Conservation (phyloP, 2,888 invertebrate species). For the Loripinus fragilis region DNA sequence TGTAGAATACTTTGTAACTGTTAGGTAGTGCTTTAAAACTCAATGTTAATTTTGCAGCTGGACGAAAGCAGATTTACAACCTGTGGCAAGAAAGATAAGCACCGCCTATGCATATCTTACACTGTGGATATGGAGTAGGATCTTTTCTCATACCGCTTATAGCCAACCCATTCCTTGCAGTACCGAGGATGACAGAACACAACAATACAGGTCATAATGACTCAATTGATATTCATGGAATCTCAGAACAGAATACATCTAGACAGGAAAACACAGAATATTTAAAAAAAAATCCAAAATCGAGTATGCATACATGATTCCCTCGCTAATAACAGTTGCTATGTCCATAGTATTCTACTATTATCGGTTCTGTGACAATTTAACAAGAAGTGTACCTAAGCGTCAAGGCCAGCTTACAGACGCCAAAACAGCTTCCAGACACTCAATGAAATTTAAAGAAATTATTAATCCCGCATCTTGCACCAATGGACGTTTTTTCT, state of each 20-base stretch:
- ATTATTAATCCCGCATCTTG: conserved; percentile 67
- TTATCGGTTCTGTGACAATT: conserved; percentile 45
- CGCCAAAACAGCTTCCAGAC: no score
- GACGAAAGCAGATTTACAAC: conserved; percentile 63
- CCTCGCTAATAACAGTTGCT: conserved; percentile 47
- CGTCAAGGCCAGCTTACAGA: not conserved
- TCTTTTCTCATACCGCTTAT: conserved; percentile 70
- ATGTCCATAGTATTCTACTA: conserved; percentile 58
- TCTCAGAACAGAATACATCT: not conserved
- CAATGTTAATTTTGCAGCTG: conserved; percentile 65
- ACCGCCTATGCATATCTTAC: conserved; percentile 68
- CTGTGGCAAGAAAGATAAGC: conserved; percentile 71
- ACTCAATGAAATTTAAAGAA: no score
- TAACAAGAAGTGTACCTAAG: not conserved
- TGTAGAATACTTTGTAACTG: no score
- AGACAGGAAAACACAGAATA: conserved; percentile 5
- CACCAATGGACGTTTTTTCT: conserved; percentile 56
- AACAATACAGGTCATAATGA: not conserved
- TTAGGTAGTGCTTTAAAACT: no score
- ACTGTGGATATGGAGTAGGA: conserved; percentile 74
- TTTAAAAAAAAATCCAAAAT: conserved; percentile 60
- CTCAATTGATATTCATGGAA: not conserved
- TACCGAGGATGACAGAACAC: conserved; percentile 23
- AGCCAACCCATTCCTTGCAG: conserved; percentile 69
- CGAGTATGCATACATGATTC: conserved; percentile 63